phyloP scores from a whole-genome alignment of 2,888 invertebrate species.

The Therioaphis trifolii region DNA sequence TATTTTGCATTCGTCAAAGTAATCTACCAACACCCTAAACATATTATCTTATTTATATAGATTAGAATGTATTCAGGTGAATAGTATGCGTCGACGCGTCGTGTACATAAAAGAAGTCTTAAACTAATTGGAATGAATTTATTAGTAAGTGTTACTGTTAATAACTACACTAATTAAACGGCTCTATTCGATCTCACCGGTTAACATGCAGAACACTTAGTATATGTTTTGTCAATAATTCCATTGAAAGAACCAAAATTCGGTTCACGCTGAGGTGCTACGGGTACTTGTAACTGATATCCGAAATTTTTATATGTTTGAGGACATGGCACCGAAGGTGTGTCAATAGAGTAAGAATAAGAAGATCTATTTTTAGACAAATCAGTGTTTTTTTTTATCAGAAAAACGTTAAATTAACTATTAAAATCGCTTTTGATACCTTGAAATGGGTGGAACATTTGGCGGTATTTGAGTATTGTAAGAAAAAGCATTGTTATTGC shows the following conservation, averaged over 20 bases:
- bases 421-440: not conserved
- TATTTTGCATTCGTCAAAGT: no score
- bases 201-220: conserved; percentile 6
- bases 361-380: not conserved
- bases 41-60: no score
- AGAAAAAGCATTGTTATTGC: not conserved
- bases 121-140: no score
- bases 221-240: conserved; percentile 18
- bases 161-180: not conserved
- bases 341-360: not conserved
- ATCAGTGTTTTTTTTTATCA: not conserved
- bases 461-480: conserved; percentile 6
- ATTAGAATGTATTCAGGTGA: no score
- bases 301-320: conserved; percentile 9
- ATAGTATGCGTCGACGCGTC: no score
- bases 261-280: no score
- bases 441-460: not conserved
- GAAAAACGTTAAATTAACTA: not conserved
- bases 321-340: not conserved
- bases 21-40: no score
- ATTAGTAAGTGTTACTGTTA: no score
- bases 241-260: conserved; percentile 14
- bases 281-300: conserved; percentile 27
- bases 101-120: no score
- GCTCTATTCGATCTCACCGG: not conserved